phyloP scores from a whole-genome alignment of 2,113 vertebrate genomes.

The Procavia capensis region DNA sequence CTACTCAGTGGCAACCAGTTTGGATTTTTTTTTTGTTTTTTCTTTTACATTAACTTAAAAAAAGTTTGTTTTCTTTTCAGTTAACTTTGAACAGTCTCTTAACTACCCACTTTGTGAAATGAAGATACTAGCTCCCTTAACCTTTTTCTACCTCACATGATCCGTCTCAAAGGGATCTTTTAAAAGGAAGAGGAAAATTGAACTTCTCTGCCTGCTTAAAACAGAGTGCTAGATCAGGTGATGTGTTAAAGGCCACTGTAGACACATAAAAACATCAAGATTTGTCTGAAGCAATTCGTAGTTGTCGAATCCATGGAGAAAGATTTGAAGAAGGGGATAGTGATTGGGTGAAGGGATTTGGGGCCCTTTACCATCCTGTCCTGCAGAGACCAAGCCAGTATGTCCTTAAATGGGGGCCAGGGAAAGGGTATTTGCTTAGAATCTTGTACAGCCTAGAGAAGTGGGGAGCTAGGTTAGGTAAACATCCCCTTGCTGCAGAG shows the following conservation, averaged over 20 bases:
- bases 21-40: no score
- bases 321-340: neutral
- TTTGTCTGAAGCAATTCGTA: neutral
- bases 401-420: neutral
- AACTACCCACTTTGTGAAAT: slow-evolving; percentile 9
- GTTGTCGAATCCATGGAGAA: slow-evolving; percentile 28
- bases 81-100: slow-evolving; percentile 5
- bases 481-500: neutral
- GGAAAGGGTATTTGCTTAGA: neutral
- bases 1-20: no score
- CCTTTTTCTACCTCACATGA: slow-evolving; percentile 11
- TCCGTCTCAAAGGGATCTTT: slow-evolving; percentile 49
- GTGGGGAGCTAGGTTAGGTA: neutral
- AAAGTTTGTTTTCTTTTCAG: neutral
- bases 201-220: neutral
- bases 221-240: neutral
- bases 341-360: neutral
- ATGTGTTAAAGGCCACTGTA: slow-evolving; percentile 26
- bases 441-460: slow-evolving; percentile 19
- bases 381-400: neutral
- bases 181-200: slow-evolving; percentile 44
- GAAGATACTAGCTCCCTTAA: neutral
- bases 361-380: neutral
- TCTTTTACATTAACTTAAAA: no score
- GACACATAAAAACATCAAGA: slow-evolving; percentile 7